Evolutionary conservation across 1,140 invertebrate species (phyloP), one percentile per base, ranked within the genome.

Genomic region (Pseudomyrmex gracilis): DNA sequence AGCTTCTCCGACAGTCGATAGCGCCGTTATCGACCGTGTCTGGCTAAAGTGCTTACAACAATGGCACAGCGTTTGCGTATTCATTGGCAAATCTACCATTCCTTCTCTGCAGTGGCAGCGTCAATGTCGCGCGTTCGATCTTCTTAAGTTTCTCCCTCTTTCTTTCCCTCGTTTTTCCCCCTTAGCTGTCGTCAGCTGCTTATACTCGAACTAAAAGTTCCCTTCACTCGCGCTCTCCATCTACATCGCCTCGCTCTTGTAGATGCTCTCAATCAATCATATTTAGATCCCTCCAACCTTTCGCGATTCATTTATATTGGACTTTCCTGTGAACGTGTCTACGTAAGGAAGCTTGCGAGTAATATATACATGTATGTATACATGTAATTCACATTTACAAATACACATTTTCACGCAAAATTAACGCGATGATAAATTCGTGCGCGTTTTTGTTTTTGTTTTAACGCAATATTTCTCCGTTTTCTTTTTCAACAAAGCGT

Each of bases 231-330:
- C 60, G 20, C 60, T 60, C 57, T 60, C 88, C 84, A 90, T 90
- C 87, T 89, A 88, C 85, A 90, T 92, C 87, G 78, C 34, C 34
- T 34, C 60, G 76, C 83, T 74, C 83, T 74, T 86, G 63, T 67
- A 66, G 76, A 84, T 90, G 83, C 90, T 92, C 89, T 92, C 90
- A 77, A 93, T 93, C 91, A 93, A 92, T 93, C 92, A 93, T 91
- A 90, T 90, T 92, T 90, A 92, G 89, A 92, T 90, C 82, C 85
- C 9, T 53, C 20, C 57, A 15, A 55, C 60, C 51, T 51, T 76
- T 74, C 73, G 34, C 85, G 58, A 85, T 85, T 87, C 85, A 61
- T 85, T 87, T 82, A 80, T 82, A 63, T 82, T 82, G 66, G 49
- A 86, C 51, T 58, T 71, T 55, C 20, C 22, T 49, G 49, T 55